Percentiles rank a stretch among this genome's conserved stretches.
These are phyloP conservation scores for Phaonia tiefii DNA, from an alignment of 2,888 invertebrate genomes.

Conservation along the genomic window DNA sequence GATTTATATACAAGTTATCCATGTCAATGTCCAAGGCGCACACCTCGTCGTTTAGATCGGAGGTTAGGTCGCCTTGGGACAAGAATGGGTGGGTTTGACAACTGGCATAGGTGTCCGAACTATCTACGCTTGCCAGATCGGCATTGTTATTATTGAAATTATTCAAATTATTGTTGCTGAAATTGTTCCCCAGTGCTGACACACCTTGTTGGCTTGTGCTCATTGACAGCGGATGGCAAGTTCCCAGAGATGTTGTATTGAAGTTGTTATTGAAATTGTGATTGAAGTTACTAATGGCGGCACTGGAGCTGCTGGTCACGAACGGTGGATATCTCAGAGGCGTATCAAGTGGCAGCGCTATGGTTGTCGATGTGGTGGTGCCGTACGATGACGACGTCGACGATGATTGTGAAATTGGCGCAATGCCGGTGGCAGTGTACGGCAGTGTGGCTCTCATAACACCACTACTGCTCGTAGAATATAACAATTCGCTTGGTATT, in stretches of 20 bases:
- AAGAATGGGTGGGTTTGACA: constrained; percentile 97
- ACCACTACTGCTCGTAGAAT: constrained; percentile 65
- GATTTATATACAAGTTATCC: constrained; percentile 94
- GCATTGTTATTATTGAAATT: constrained; percentile 80
- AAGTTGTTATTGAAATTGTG: constrained; percentile 79
- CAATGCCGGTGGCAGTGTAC: constrained; percentile 68
- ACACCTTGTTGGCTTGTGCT: constrained; percentile 69
- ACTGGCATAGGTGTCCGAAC: constrained; percentile 97
- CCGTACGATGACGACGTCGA: constrained; percentile 79
- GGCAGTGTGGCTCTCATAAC: constrained; percentile 64
- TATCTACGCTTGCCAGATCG: constrained; percentile 84
- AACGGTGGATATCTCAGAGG: constrained; percentile 76
- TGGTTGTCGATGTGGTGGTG: constrained; percentile 79
- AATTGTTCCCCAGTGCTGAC: constrained; percentile 71
- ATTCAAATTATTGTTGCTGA: constrained; percentile 75
- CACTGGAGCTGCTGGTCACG: constrained; percentile 69
- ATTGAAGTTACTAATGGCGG: constrained; percentile 75
- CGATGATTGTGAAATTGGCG: constrained; percentile 76
- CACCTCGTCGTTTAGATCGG: constrained; percentile 80
- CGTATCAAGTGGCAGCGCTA: constrained; percentile 79
- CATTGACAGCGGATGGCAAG: constrained; percentile 69
- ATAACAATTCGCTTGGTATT: constrained; percentile 65
- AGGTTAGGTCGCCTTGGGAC: constrained; percentile 90
- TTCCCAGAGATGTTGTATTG: constrained; percentile 75
- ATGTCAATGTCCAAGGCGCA: constrained; percentile 82